Evolutionary conservation across 1,140 invertebrate genomes (phyloP).

Genomic region (Cryptotermes secundus): DNA sequence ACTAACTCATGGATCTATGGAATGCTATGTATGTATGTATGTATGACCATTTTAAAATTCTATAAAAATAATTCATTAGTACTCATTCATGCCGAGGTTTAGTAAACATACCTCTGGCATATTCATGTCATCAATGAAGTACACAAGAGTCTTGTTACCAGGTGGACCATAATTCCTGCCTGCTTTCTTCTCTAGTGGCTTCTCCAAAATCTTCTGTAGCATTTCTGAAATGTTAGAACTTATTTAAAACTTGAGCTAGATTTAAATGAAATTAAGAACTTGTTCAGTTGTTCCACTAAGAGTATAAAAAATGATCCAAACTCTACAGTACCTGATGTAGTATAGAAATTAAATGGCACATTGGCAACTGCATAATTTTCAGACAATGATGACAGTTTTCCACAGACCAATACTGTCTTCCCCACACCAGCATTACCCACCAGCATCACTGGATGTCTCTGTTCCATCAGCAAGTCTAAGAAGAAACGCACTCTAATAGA

Average conservation of each 20-base stretch:
- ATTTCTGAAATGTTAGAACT: slow-evolving; percentile 62
- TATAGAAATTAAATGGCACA: slow-evolving; percentile 96
- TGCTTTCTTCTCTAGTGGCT: slow-evolving; percentile 96
- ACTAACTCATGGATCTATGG: too few relatives aligned
- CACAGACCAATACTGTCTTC: slow-evolving; percentile 84
- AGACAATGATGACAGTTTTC: slow-evolving; percentile 77
- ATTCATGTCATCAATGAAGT: slow-evolving; percentile 97
- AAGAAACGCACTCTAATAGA: slow-evolving; percentile 88
- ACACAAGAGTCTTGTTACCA: slow-evolving; percentile 90
- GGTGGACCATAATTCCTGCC: slow-evolving; percentile 94
- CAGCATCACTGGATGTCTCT: slow-evolving; percentile 88
- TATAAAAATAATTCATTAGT: too few relatives aligned
- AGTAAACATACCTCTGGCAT: slow-evolving; percentile 83
- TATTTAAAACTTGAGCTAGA: not conserved
- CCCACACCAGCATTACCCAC: slow-evolving; percentile 90
- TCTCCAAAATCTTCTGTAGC: slow-evolving; percentile 92
- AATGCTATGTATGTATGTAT: too few relatives aligned
- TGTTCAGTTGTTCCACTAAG: too few relatives aligned
- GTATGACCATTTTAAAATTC: too few relatives aligned
- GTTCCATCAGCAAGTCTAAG: slow-evolving; percentile 84
- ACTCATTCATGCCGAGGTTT: too few relatives aligned
- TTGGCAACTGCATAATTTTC: slow-evolving; percentile 89
- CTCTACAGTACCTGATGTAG: slow-evolving; percentile 69
- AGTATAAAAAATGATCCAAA: not conserved
- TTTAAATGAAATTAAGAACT: not conserved